Conservation (phyloP, 1,140 invertebrate species). For the Tetranychus cinnabarinus region DNA sequence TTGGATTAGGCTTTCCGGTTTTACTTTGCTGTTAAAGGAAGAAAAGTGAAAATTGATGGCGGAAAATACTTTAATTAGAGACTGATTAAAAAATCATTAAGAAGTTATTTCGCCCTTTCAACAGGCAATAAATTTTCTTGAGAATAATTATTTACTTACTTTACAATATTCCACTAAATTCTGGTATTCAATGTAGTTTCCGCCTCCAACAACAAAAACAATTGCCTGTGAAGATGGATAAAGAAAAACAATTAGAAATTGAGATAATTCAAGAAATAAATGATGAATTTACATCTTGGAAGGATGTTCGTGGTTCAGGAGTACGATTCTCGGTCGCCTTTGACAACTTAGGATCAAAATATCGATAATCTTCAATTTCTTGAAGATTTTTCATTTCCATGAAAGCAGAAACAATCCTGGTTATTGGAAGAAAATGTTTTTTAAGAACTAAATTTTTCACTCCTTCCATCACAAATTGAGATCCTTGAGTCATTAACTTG, state of each 20-base stretch:
- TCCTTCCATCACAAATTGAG: conserved; percentile 97
- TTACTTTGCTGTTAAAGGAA: conserved; percentile 18
- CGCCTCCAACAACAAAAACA: conserved; percentile 90
- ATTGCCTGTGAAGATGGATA: conserved; percentile 59
- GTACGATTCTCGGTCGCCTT: conserved; percentile 31
- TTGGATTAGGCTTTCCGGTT: conserved; percentile 31
- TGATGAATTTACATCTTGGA: conserved; percentile 20
- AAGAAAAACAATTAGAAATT: neutral
- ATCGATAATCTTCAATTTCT: conserved; percentile 63
- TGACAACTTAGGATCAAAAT: conserved; percentile 74
- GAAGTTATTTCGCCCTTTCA: neutral
- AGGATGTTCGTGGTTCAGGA: conserved; percentile 22
- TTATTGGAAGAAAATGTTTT: conserved; percentile 73
- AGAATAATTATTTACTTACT: conserved; percentile 19
- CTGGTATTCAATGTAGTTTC: conserved; percentile 98
- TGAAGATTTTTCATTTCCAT: conserved; percentile 57
- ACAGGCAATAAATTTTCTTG: neutral
- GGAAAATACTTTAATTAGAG: neutral
- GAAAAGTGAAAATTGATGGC: neutral
- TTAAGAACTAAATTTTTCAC: conserved; percentile 98
- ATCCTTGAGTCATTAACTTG: conserved; percentile 85
- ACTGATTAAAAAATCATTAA: neutral
- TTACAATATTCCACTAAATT: conserved; percentile 88
- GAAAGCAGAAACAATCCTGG: conserved; percentile 67
- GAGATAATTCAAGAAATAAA: neutral